Base-by-base conservation (phyloP, 2,888 invertebrate species). In the Gasteruption jaculator region DNA sequence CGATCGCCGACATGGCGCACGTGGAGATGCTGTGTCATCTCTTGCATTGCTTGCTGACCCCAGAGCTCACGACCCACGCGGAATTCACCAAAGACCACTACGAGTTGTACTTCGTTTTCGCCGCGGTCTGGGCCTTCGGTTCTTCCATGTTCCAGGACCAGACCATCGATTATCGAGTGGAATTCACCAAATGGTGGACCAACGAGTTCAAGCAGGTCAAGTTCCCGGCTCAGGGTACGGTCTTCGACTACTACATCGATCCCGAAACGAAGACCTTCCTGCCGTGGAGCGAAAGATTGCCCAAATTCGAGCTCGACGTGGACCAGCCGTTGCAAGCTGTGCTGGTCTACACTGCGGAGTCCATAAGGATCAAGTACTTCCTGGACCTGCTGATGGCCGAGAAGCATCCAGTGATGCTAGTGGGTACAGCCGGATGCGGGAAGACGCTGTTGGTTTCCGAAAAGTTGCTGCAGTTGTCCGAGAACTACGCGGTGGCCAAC, bases 91-190 rank as follows among this genome's bases (percentile, higher is more conserved):
- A 95, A 67, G 96, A 96, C 59, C 85, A 91, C 80, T 91, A 93
- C 63, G 96, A 96, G 69, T 76, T 94, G 36, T 95, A 92, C 71
- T 96, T 96, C 71, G 94, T 91, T 7, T 96, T 96, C 73, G 91
- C 92, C 44, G 88, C 90, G 54, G 85, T 96, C 51, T 96, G 96
- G 95, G 94, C 95, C 0, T 96, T 96, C 73, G 96, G 96, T 15
- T 91, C 94, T n/a, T 87, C 91, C 16, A 88, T 94, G 83, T 94
- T 91, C 73, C 94, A 94, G 68, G 96, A 95, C 74, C 92, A 91
- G 70, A 58, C 64, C 14, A 63, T 78, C 1, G 81, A 81, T 61
- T 76, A 80, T 58, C 71, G 83, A 60, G 63, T 76, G 55, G 89
- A 96, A 71, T 96, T 94, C 69, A 90, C 92, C 29, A 95, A 95